Base-by-base conservation (phyloP, 2,113 vertebrate species). In the Gorsachius goisagi region DNA sequence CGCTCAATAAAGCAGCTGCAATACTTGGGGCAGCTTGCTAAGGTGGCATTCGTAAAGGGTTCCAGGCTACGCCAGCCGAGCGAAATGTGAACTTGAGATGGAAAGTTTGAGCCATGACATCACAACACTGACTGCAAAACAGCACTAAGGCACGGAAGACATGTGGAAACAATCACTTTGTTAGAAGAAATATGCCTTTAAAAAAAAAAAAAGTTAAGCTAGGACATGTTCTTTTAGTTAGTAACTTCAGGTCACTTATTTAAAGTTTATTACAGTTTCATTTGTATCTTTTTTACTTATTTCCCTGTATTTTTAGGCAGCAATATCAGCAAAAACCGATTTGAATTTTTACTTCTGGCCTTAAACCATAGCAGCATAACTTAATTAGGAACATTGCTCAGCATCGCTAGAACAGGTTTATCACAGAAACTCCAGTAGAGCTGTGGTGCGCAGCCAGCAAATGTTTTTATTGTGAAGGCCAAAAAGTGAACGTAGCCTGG, bases 151-250 rank as follows among this genome's bases (percentile, higher is more conserved):
- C 79, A 55, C 73, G 72, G 49, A 90, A 44, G 85, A 80, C 91
- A 96, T 85, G 84, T 97, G 97, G 96, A 86, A 96, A 90, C 92
- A 94, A 97, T 97, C 90, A 90, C 66, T 79, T 69, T 21, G 56
- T 85, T 75, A 64, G 30, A 81, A 92, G 80, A 95, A 91, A 74
- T 37, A 78, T 23, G 63, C 88, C 63, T 81, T 67, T 82, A 21
- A 37, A 88, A 78, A 60, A 86, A 91, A 64, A 72, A 87, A 91
- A 85, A 73, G 41, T 53, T 73, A 85, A 63, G 62, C 37, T 87
- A 85, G 76, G 89, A 92, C 80, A 74, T 12, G 77, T 88, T 96
- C 92, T 93, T 96, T 94, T 82, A 85, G 92, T 96, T 95, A 93
- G 83, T 53, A 91, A 97, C 94, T 97, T 88, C 87, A 81, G 90